These are phyloP conservation scores for Machaerirhynchus nigripectus DNA, from an alignment of 2,113 vertebrate genomes.

Conservation along the genomic window DNA sequence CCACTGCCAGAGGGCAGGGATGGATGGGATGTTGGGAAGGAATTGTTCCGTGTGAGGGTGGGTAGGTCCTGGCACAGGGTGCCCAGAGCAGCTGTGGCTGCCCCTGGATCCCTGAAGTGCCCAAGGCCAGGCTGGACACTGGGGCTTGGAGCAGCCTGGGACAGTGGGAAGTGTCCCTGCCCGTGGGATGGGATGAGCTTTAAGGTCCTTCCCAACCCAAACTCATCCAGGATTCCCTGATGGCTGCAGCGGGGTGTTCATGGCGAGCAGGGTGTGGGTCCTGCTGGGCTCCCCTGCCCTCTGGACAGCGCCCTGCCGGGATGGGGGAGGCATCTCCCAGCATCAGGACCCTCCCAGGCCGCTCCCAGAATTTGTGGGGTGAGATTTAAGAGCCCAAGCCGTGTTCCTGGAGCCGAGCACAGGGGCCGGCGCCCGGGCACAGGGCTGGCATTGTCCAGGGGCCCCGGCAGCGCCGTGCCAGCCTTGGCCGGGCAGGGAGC, in stretches of 20 bases:
- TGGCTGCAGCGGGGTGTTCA: not conserved
- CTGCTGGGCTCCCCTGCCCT: not conserved
- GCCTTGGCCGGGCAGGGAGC: not conserved
- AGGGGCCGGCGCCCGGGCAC: not conserved
- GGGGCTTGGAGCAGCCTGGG: not conserved
- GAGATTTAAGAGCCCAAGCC: not conserved
- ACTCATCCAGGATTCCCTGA: not conserved
- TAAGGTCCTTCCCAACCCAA: not conserved
- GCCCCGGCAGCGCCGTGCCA: not conserved
- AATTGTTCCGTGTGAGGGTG: accelerated
- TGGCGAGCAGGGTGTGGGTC: not conserved
- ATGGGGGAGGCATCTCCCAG: accelerated
- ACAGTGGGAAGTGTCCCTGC: accelerated
- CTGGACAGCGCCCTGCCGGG: accelerated
- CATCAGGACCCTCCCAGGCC: not conserved
- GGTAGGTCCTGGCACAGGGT: not conserved
- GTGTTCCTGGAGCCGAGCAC: accelerated
- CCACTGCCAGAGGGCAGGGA: accelerated
- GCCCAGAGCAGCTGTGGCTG: not conserved
- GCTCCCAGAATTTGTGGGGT: not conserved
- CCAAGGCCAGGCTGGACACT: accelerated
- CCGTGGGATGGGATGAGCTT: accelerated
- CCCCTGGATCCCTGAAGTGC: not conserved
- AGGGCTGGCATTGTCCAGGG: conserved; percentile 1
- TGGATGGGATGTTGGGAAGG: not conserved